A percentile compares a stretch with the other conserved stretches of the same genome.
Conservation (phyloP, 2,113 vertebrate genomes). For the Chionodraco myersi region DNA sequence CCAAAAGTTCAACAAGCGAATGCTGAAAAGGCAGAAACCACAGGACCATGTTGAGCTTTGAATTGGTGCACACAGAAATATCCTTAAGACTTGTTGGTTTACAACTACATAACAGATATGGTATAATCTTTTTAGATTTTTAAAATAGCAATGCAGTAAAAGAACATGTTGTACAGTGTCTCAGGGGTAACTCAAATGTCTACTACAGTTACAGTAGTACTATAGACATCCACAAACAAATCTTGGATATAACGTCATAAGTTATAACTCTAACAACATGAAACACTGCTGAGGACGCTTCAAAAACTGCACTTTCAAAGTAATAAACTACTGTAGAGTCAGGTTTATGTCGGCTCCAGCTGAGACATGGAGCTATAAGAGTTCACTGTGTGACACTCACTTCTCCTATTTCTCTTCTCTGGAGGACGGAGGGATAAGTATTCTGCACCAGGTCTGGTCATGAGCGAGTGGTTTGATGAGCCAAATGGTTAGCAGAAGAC, state of each 20-base stretch:
- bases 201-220: constrained; percentile 25
- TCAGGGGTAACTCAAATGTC: constrained; percentile 42
- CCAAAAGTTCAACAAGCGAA: constrained; percentile 26
- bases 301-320: neutral
- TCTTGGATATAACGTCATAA: neutral
- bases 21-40: constrained; percentile 33
- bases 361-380: neutral
- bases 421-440: constrained; percentile 58
- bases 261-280: constrained; percentile 2
- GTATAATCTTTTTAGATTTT: neutral
- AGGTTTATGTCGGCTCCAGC: constrained; percentile 9
- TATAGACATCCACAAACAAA: constrained; percentile 12
- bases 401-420: constrained; percentile 50
- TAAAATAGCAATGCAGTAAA: constrained; percentile 43
- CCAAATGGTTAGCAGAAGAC: constrained; percentile 78
- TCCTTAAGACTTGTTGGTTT: neutral
- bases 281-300: neutral
- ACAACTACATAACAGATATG: constrained; percentile 13
- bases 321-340: constrained; percentile 29
- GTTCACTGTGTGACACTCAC: constrained; percentile 39
- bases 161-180: constrained; percentile 33
- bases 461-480: constrained; percentile 77
- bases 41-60: neutral
- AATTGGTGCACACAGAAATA: constrained; percentile 9
- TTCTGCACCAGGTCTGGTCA: constrained; percentile 72